These are phyloP conservation scores for Ceuthmochares aereus DNA, from an alignment of 2,113 vertebrate genomes.

Conservation along the genomic window DNA sequence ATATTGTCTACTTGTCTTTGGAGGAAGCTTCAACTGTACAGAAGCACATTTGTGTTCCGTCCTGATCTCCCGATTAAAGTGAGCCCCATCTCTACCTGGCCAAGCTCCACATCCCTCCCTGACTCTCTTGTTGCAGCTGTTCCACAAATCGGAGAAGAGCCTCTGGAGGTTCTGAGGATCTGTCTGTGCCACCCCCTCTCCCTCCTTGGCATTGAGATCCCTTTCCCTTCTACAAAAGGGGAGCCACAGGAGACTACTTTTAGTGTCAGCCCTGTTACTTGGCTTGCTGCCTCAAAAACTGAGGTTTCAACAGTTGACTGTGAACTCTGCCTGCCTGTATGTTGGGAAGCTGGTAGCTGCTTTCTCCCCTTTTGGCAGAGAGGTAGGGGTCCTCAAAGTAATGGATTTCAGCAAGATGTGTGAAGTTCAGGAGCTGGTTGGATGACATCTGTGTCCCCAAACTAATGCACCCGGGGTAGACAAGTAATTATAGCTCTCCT, in stretches of 20 bases:
- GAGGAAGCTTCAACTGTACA: slow-evolving; percentile 52
- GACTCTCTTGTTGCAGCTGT: slow-evolving; percentile 31
- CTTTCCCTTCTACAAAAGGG: not conserved
- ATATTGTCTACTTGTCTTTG: slow-evolving; percentile 47
- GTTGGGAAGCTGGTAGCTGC: not conserved
- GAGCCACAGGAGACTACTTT: not conserved
- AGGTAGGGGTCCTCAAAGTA: not conserved
- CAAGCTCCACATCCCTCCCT: not conserved
- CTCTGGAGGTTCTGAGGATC: not conserved
- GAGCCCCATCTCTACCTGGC: not conserved
- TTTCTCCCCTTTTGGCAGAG: not conserved
- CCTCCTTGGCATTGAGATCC: accelerated
- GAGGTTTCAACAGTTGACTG: not conserved
- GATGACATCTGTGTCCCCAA: not conserved
- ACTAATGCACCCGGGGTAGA: not conserved
- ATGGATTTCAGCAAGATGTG: not conserved
- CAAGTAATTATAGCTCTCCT: not conserved
- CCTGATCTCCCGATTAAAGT: slow-evolving; percentile 16
- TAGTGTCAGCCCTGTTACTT: not conserved
- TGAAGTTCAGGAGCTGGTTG: not conserved
- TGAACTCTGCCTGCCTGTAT: not conserved
- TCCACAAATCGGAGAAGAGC: not conserved
- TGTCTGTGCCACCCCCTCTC: not conserved
- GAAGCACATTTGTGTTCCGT: slow-evolving; percentile 50
- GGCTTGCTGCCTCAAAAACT: accelerated